Evolutionary conservation across 1,140 invertebrate genomes (phyloP).

Genomic region (Drosophila subpulchrella): DNA sequence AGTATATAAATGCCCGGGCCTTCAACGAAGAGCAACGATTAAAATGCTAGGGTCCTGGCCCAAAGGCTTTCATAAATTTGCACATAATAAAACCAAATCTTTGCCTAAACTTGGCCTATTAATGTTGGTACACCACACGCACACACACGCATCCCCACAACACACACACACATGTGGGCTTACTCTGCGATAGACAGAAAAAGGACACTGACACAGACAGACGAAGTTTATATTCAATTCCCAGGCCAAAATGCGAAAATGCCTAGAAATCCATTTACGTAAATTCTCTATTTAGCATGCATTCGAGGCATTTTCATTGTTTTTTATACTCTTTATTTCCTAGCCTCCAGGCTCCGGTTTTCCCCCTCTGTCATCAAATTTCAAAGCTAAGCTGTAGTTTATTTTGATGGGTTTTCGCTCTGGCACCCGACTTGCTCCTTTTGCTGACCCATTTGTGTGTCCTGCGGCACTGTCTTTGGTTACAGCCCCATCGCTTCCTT

Average conservation of each 20-base stretch:
- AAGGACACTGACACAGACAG: conserved; percentile 31
- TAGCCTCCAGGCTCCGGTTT: conserved; percentile 11
- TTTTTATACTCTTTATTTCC: conserved; percentile 63
- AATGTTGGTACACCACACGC: conserved; percentile 57
- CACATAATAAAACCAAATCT: conserved; percentile 81
- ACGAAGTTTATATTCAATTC: conserved; percentile 78
- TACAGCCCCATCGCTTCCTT: conserved; percentile 50
- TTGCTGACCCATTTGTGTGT: conserved; percentile 67
- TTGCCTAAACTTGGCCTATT: conserved; percentile 75
- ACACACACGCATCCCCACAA: conserved; percentile 15
- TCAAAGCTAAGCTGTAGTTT: conserved; percentile 72
- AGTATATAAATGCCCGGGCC: conserved; percentile 41
- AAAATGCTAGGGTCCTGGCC: conserved; percentile 58
- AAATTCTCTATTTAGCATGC: conserved; percentile 83
- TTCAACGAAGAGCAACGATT: conserved; percentile 53
- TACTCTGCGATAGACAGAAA: conserved; percentile 39
- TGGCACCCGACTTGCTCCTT: conserved; percentile 31
- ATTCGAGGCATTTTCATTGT: conserved; percentile 81
- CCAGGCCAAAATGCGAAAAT: conserved; percentile 77
- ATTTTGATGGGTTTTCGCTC: conserved; percentile 66
- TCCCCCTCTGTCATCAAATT: conserved; percentile 67
- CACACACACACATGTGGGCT: conserved; percentile 18
- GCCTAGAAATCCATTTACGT: conserved; percentile 82
- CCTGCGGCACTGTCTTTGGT: conserved; percentile 57
- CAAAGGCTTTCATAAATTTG: conserved; percentile 77